Evolutionary conservation across 2,888 invertebrate genomes (phyloP).

Genomic region (Drosophila niveifrons): DNA sequence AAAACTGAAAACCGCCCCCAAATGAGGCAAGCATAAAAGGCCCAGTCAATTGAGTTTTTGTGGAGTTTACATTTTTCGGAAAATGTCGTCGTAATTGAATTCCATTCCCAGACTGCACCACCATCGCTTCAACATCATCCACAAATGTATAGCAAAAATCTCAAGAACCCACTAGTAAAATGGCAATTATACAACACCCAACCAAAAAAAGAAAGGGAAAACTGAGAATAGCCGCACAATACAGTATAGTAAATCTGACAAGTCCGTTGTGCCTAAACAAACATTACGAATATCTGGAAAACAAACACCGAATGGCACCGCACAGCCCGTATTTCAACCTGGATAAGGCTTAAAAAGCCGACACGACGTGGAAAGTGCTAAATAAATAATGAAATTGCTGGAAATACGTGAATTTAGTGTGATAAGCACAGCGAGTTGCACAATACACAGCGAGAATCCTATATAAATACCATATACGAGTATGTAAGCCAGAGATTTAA

Average conservation of each 20-base stretch:
- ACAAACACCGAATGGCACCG: conserved; percentile 46
- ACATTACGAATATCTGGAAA: conserved; percentile 62
- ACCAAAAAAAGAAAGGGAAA: conserved; percentile 26
- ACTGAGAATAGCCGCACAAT: conserved; percentile 20
- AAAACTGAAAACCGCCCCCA: conserved; percentile 25
- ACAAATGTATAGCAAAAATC: conserved; percentile 40
- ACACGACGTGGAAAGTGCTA: conserved; percentile 70
- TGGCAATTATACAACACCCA: conserved; percentile 63
- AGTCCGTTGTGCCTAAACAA: conserved; percentile 73
- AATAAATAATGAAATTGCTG: conserved; percentile 67
- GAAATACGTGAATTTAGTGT: conserved; percentile 58
- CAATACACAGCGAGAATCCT: conserved; percentile 10
- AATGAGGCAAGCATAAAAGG: conserved; percentile 29
- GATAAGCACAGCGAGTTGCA: conserved; percentile 56
- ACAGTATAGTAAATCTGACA: conserved; percentile 62
- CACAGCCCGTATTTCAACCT: conserved; percentile 10
- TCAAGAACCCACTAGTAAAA: conserved; percentile 64
- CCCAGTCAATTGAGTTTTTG: conserved; percentile 55
- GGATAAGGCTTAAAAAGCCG: conserved; percentile 78
- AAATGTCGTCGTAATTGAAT: conserved; percentile 58
- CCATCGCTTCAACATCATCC: conserved; percentile 1
- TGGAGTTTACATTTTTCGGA: conserved; percentile 26
- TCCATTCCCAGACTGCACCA: conserved; percentile 29
- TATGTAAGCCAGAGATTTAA: conserved; percentile 31
- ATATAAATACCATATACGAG: conserved; percentile 23